phyloP scores from a whole-genome alignment of 2,797 vertebrate species.

The Eidolon dupreanum region DNA sequence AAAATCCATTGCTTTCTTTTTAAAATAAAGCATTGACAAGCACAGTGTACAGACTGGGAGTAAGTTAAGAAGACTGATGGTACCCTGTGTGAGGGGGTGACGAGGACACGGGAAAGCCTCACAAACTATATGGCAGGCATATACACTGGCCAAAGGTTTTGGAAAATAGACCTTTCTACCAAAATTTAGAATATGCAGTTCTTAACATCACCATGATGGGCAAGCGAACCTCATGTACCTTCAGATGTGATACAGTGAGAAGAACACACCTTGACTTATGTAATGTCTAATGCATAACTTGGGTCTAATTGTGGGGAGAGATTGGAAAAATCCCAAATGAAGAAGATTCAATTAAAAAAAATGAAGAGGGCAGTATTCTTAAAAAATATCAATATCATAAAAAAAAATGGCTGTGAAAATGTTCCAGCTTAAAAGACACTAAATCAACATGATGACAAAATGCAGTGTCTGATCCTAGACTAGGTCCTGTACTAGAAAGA shows the following conservation, averaged over 20 bases:
- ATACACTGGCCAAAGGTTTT: not conserved
- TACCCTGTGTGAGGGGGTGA: not conserved
- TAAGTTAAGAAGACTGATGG: not conserved
- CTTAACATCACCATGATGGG: not conserved
- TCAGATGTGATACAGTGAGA: not conserved
- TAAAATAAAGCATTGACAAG: not conserved
- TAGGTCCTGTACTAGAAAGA: not conserved
- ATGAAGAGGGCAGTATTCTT: not conserved
- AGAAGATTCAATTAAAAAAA: not conserved
- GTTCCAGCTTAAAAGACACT: not conserved
- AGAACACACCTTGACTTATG: not conserved
- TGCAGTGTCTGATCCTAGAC: not conserved
- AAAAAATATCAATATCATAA: not conserved
- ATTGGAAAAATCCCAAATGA: not conserved
- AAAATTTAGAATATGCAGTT: not conserved
- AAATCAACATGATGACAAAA: not conserved
- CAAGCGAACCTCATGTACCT: not conserved
- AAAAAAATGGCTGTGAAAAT: not conserved
- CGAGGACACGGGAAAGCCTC: not conserved
- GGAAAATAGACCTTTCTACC: not conserved
- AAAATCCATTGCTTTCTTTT: not conserved
- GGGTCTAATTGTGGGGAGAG: not conserved
- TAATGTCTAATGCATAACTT: not conserved
- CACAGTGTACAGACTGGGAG: not conserved
- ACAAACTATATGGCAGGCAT: not conserved